Conservation (phyloP, 1,140 invertebrate species). For the Lysiphlebus fabarum region DNA sequence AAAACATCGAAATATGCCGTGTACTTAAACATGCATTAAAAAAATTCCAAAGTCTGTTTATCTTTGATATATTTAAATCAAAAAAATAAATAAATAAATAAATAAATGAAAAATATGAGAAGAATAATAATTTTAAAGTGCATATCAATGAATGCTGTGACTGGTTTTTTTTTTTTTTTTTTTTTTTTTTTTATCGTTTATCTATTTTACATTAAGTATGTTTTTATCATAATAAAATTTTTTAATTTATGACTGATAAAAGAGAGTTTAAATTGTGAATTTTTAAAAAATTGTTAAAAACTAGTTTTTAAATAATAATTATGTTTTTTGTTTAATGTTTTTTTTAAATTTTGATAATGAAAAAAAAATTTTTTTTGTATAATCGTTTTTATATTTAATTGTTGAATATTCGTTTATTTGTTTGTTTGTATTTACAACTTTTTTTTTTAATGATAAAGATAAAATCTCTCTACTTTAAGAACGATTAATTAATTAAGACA, state of each 20-base stretch:
- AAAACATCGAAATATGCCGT: constrained; percentile 32
- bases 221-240: not conserved
- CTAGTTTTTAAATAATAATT: too few relatives aligned
- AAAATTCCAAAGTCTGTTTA: constrained; percentile 24
- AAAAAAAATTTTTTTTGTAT: not conserved
- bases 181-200: constrained; percentile 1
- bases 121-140: constrained; percentile 1
- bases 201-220: not conserved
- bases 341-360: not conserved
- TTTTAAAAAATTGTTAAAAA: too few relatives aligned
- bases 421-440: too few relatives aligned
- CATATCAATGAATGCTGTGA: constrained; percentile 19
- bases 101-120: not conserved
- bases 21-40: constrained; percentile 40
- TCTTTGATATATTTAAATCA: not conserved
- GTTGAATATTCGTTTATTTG: too few relatives aligned
- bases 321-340: too few relatives aligned
- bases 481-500: too few relatives aligned
- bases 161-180: constrained; percentile 3
- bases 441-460: too few relatives aligned
- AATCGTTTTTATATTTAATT: not conserved
- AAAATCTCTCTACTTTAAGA: too few relatives aligned
- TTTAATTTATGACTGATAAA: too few relatives aligned
- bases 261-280: too few relatives aligned
- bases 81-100: not conserved